Conservation (phyloP, 2,113 vertebrate genomes). For the Strix uralensis region DNA sequence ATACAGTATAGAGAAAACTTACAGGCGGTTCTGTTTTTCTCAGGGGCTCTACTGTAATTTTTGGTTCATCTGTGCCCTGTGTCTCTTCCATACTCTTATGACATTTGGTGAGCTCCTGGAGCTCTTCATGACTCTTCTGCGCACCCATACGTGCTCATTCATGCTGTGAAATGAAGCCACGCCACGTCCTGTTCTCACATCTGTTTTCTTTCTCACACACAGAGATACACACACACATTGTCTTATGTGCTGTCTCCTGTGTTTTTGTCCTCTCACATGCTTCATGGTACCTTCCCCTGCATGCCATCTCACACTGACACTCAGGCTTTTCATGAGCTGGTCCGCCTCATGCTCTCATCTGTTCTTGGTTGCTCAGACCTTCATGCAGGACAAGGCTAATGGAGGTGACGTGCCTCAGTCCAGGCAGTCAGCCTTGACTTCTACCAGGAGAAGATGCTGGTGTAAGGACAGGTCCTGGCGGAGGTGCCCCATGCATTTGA, state of each 20-base stretch:
- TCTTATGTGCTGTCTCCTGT: neutral
- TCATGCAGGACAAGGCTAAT: neutral
- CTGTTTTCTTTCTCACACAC: neutral
- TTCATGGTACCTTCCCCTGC: fast-evolving
- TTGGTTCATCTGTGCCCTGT: neutral
- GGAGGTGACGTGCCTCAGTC: neutral
- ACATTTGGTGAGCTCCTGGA: neutral
- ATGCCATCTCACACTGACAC: fast-evolving
- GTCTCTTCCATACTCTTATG: neutral
- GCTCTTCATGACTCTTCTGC: neutral
- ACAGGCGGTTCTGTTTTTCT: neutral
- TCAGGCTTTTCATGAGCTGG: neutral
- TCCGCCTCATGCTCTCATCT: neutral
- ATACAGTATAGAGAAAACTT: neutral
- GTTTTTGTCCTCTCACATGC: neutral
- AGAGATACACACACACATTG: fast-evolving
- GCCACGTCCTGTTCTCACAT: neutral
- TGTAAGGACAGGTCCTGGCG: neutral
- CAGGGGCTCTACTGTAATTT: neutral
- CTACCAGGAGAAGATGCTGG: fast-evolving
- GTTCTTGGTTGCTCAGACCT: neutral
- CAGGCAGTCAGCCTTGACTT: neutral
- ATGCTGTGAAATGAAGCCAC: neutral
- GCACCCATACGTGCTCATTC: fast-evolving
- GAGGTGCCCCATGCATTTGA: neutral